Base-by-base conservation (phyloP, 2,888 invertebrate genomes). In the Drosophila helvetica region DNA sequence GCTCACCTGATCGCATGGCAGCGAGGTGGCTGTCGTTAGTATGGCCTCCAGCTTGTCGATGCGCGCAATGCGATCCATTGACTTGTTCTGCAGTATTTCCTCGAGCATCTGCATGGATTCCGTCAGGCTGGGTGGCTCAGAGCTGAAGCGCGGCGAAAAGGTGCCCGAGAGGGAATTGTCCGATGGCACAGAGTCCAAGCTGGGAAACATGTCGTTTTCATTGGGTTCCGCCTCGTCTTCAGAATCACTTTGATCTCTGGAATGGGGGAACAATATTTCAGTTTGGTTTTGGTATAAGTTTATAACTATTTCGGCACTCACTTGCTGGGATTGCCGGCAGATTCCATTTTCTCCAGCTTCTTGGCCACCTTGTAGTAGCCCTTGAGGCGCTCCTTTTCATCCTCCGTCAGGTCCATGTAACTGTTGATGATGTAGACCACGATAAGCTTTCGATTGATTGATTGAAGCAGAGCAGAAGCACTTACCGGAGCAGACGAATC, bases 31-130 rank as follows among this genome's bases (percentile, higher is more conserved):
- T 33, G 96, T 95, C 55, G 96, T 96, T 71, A 97, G 92, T 82
- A 97, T 96, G 52, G 96, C 96, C 92, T 97, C 97, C 52, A 98
- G 93, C 85, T 96, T 96, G 88, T 97, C 97, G 73, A 97, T 96
- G 91, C 96, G 96, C 78, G 96, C 96, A 43, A 97, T 93, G 80
- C 96, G 94, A 90, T 97, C 97, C 94, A 97, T 96, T 77, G 95
- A 95, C 73, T 94, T 94, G 90, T 97, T 96, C 66, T 96, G 95
- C 63, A 97, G 92, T 77, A 97, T 96, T 90, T 96, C 96, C 89
- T 97, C 96, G 93, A 97, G 95, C 93, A 97, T 94, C 90, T 96
- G 96, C 96, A 97, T 97, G 1, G 96, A 97, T 92, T 97, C 97
- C 4, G 96, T 96, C 66, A 97, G 93, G 87, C 96, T 96, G 18